Evolutionary conservation across 2,888 invertebrate genomes (phyloP), one percentile per base, ranked within the genome.

Genomic region (Andrena dorsata): DNA sequence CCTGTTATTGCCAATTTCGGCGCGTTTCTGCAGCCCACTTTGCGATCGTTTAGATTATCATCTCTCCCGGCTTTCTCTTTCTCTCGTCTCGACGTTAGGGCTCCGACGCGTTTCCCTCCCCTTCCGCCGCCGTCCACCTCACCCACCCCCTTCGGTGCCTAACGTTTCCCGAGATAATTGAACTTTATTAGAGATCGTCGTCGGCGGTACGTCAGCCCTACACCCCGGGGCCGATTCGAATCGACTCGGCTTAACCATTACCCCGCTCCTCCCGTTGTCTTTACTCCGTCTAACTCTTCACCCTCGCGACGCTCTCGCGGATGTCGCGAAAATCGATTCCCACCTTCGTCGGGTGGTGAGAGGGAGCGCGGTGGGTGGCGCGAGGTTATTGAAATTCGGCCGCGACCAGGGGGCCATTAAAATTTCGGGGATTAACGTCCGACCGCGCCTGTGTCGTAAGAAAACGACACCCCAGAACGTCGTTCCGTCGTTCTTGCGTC

Each of bases 41-140:
- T 92, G 90, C 90, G 90, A 92, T 93, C 93, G 91, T 92, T 92
- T 92, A 93, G 92, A 92, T 93, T 92, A 93, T 92, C 90, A 91
- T 92, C 91, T 90, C 88, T 89, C 89, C 84, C 86, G 85, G 56
- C 84, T 89, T 86, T 88, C 89, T 90, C 89, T 89, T 87, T 89
- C 88, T 86, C 82, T 86, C 86, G 75, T 53, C 66, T 75, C 75
- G 65, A 53, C 23, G 56, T 68, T 76, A 68, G 71, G 78, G 60
- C 64, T 66, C 64, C 58, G 35, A 49, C 68, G 68, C 65, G 73
- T 63, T 58, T 66, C 63, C 60, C 47, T 20, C 20, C 20, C 26
- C 74, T 7, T 64, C 30, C 28, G 61, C 66, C 41, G 58, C 80
- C 51, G 49, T 69, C 28, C 70, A 30, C 69, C 66, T 68, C 28